Evolutionary conservation across 2,797 vertebrate genomes (phyloP).

Genomic region (Mormyrus hasselquistii): DNA sequence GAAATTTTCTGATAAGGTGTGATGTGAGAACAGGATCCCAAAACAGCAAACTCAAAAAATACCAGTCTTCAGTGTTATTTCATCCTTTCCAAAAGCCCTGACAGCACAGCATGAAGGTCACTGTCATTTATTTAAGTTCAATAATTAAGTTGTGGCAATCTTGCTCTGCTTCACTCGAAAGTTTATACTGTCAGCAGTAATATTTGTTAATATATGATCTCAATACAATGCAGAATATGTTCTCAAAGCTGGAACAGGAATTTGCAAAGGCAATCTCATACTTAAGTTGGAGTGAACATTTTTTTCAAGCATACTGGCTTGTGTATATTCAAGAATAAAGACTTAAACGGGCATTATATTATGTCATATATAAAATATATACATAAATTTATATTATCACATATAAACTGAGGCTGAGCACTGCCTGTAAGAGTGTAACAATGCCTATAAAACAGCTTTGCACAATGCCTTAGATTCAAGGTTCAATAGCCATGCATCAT

Average conservation of each 20-base stretch:
- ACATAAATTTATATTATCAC: neutral
- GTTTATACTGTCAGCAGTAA: neutral
- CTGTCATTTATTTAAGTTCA: neutral
- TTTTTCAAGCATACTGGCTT: neutral
- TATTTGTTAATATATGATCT: neutral
- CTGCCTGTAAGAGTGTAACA: neutral
- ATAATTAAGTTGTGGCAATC: neutral
- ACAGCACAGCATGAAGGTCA: neutral
- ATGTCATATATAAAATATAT: neutral
- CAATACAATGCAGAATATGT: neutral
- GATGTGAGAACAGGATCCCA: neutral
- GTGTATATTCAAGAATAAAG: neutral
- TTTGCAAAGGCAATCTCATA: neutral
- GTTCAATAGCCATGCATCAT: neutral
- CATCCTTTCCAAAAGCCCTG: neutral
- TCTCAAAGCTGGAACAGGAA: neutral
- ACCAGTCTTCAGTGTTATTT: neutral
- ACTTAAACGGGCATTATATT: neutral
- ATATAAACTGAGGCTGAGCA: neutral
- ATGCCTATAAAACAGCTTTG: neutral
- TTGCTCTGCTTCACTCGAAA: neutral
- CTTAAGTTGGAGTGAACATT: neutral
- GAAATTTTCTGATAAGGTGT: neutral
- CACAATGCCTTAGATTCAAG: neutral
- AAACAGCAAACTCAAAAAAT: neutral